A percentile compares a stretch with the other conserved stretches of the same genome.
Evolutionary conservation across 2,888 invertebrate genomes (phyloP).

Genomic region (Nymphalis urticae): DNA sequence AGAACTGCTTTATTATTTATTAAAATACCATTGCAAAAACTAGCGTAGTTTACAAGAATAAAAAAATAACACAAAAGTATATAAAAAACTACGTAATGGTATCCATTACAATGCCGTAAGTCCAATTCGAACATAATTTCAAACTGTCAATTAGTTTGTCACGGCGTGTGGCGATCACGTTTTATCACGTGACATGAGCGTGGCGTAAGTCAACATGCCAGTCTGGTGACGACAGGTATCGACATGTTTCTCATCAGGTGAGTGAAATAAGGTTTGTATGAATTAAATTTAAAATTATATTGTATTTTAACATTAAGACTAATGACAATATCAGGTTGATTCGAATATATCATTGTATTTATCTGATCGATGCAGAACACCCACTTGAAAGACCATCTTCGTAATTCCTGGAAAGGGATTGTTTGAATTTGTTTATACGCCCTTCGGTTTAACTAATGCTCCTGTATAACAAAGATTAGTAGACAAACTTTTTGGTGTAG

Average conservation of each 20-base stretch:
- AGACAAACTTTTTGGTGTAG: no score
- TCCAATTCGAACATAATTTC: constrained; percentile 14
- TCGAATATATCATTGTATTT: no score
- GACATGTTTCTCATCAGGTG: constrained; percentile 13
- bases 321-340: no score
- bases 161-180: constrained; percentile 20
- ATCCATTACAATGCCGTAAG: background rate
- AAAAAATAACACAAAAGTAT: background rate
- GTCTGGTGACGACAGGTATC: constrained; percentile 14
- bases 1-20: no score
- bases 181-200: constrained; percentile 18
- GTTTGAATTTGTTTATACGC: no score
- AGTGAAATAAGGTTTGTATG: background rate
- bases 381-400: no score
- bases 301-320: background rate
- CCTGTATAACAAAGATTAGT: no score
- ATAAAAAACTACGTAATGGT: no score
- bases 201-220: constrained; percentile 17
- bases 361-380: no score
- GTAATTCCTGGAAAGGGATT: no score
- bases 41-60: background rate
- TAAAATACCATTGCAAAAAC: no score
- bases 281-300: background rate
- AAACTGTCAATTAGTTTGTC: constrained; percentile 31
- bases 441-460: no score